Evolutionary conservation across 2,797 vertebrate species (phyloP), one percentile per base, ranked within the genome.

Genomic region (Notolabrus celidotus): DNA sequence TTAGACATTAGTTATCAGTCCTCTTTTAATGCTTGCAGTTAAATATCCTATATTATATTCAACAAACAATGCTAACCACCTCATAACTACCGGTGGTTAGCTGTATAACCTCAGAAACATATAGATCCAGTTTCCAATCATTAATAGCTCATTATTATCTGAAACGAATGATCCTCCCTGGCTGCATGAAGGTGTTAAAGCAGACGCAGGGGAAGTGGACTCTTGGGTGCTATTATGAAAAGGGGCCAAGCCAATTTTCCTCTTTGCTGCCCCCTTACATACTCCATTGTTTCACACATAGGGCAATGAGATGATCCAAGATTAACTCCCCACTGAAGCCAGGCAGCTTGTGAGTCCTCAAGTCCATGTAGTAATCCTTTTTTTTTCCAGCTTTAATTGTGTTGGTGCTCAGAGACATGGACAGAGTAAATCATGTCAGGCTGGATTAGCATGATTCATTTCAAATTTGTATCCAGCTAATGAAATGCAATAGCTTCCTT

Each of bases 341-440:
- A 3, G 47, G 61, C 31, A 53, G 64, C 57, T 71, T 41, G 27
- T 62, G 55, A 71, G 72, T 64, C 53, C 55, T 71, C 45, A 36
- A 12, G 43, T 50, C 46, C 38, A 36, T 47, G 60, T 45, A 31
- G 39, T 88, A 83, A 89, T 90, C 80, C 70, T 71, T 73, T 49
- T 62, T 71, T 78, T 79, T 57, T 70, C 63, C 33, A 71, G 20
- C 80, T 82, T 76, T 92, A 91, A 92, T 92, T 91, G 88, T 90
- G 74, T 76, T 84, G 87, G 76, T 87, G 90, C 85, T 83, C 43
- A 49, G 87, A 88, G 85, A 89, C 86, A 74, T 49, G 25, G 58
- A 67, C 67, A 79, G 82, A 88, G 79, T 68, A 85, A 81, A 92
- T 86, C 59, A 78, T 81, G 79, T 89, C 84, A 81, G 36, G 49